A percentile compares a stretch with the other conserved stretches of the same genome.
Evolutionary conservation across 2,797 vertebrate species (phyloP).

Genomic region (Thripadectes ignobilis): DNA sequence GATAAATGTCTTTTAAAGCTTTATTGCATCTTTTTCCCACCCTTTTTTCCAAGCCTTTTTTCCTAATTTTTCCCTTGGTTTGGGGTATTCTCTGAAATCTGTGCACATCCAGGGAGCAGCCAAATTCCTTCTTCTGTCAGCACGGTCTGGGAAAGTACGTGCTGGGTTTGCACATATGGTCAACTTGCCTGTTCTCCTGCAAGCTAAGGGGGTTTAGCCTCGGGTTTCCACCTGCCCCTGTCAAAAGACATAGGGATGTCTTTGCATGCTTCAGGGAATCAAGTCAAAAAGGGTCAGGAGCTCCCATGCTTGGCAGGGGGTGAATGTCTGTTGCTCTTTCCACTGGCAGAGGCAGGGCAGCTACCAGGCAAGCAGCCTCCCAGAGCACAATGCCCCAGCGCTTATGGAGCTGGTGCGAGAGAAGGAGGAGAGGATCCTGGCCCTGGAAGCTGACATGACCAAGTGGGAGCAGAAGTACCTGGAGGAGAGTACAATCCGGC

Average conservation of each 20-base stretch:
- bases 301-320: not conserved
- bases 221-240: not conserved
- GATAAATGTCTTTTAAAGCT: not conserved
- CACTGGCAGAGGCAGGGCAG: constrained; percentile 78
- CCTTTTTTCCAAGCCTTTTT: not conserved
- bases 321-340: not conserved
- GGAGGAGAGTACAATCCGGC: constrained; percentile 86
- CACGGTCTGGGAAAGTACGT: not conserved
- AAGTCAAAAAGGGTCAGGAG: not conserved
- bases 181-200: not conserved
- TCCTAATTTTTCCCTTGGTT: not conserved
- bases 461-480: constrained; percentile 90
- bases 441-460: constrained; percentile 86
- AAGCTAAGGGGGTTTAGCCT: not conserved
- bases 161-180: not conserved
- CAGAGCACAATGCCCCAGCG: constrained; percentile 78
- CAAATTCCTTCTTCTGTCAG: not conserved
- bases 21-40: not conserved
- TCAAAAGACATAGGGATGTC: not conserved
- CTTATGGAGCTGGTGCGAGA: constrained; percentile 85
- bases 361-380: constrained; percentile 60
- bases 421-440: constrained; percentile 86
- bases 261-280: not conserved
- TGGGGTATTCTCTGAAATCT: not conserved
- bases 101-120: not conserved